Percentiles rank a stretch among this genome's conserved stretches.
Conservation (phyloP, 2,113 vertebrate genomes). For the Oreochromis niloticus region DNA sequence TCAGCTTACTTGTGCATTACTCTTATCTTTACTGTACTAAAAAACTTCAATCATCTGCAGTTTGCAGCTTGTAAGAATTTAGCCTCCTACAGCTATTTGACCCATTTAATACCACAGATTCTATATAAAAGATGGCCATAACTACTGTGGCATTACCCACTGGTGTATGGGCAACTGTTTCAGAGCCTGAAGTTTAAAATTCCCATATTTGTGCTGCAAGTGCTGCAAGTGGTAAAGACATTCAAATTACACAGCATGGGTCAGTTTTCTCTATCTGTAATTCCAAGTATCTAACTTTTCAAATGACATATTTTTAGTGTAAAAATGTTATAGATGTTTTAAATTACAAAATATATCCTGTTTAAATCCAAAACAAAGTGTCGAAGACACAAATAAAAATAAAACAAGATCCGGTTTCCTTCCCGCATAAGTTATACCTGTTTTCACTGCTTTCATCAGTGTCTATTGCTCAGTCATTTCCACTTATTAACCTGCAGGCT, state of each 20-base stretch:
- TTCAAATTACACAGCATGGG: neutral
- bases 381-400: neutral
- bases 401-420: neutral
- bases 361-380: neutral
- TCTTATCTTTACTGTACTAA: neutral
- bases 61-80: neutral
- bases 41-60: neutral
- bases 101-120: neutral
- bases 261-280: fast-evolving
- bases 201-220: neutral
- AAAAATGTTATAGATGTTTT: neutral
- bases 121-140: neutral
- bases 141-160: neutral
- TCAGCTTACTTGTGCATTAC: neutral
- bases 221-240: neutral
- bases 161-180: neutral
- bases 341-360: neutral
- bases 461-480: neutral
- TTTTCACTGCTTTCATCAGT: neutral
- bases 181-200: neutral
- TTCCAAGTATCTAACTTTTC: neutral
- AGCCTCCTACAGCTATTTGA: neutral
- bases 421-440: neutral
- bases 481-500: neutral
- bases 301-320: neutral